Evolutionary conservation across 2,888 invertebrate genomes (phyloP).

Genomic region (Drosophila demipolita): DNA sequence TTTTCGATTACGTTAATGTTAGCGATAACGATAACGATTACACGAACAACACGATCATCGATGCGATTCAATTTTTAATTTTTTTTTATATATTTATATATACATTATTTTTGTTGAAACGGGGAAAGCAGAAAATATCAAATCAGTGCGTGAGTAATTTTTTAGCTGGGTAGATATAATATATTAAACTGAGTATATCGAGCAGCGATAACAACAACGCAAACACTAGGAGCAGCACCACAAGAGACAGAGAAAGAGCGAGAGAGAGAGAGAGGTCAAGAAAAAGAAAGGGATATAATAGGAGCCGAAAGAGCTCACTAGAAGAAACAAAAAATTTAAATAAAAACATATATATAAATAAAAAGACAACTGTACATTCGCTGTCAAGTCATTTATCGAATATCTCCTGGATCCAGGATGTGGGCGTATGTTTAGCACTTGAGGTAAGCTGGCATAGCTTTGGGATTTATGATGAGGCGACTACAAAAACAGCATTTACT

Average conservation of each 20-base stretch:
- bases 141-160: conserved; percentile 47
- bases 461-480: conserved; percentile 34
- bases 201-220: conserved; percentile 31
- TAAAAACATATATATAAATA: neutral
- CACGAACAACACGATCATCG: conserved; percentile 29
- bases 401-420: conserved; percentile 50
- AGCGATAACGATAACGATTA: conserved; percentile 21
- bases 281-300: neutral
- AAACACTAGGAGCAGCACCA: conserved; percentile 33
- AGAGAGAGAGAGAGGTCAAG: neutral
- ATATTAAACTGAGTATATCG: conserved; percentile 26
- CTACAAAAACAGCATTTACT: neutral
- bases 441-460: conserved; percentile 46
- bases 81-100: neutral
- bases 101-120: conserved; percentile 30
- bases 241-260: neutral
- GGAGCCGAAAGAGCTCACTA: neutral
- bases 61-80: conserved; percentile 18
- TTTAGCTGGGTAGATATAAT: conserved; percentile 14
- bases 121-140: conserved; percentile 55
- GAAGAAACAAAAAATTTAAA: neutral
- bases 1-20: conserved; percentile 15
- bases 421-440: conserved; percentile 43
- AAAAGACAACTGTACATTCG: neutral
- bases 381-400: neutral